These are phyloP conservation scores for Anser cygnoides DNA, from an alignment of 2,113 vertebrate genomes.

Conservation along the genomic window DNA sequence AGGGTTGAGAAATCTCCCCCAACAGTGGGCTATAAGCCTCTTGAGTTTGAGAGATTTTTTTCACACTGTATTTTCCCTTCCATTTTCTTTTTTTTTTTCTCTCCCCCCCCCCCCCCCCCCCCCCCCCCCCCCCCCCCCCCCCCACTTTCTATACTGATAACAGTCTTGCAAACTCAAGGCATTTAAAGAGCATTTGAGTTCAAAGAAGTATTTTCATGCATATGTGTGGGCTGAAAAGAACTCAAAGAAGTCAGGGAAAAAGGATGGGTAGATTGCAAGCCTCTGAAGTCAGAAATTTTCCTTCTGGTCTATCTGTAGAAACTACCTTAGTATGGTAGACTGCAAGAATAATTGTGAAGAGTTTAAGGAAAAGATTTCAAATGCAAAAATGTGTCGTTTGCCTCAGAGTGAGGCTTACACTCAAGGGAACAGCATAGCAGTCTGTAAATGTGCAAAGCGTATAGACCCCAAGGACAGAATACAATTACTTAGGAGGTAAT, in stretches of 20 bases:
- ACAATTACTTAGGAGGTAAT: constrained; percentile 72
- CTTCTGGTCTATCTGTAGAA: neutral
- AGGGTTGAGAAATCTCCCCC: constrained; percentile 1
- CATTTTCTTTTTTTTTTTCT: neutral
- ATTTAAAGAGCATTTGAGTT: constrained; percentile 36
- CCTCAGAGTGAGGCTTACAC: constrained; percentile 27
- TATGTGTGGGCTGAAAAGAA: neutral
- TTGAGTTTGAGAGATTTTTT: neutral
- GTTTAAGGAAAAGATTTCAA: constrained; percentile 35
- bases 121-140: no score
- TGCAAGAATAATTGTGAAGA: neutral
- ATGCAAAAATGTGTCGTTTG: constrained; percentile 57
- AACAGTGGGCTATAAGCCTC: neutral
- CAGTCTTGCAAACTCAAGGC: neutral
- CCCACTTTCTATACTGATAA: neutral
- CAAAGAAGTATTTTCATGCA: constrained; percentile 4
- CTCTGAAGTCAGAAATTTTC: neutral
- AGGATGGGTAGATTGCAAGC: neutral
- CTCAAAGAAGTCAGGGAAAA: neutral
- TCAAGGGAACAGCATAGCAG: constrained; percentile 18
- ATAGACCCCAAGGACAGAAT: constrained; percentile 57
- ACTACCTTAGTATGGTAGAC: neutral
- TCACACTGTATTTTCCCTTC: neutral
- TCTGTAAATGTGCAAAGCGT: constrained; percentile 64
- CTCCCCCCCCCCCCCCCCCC: no score